Evolutionary conservation across 2,888 invertebrate species (phyloP).

Genomic region (Dione vanillae): DNA sequence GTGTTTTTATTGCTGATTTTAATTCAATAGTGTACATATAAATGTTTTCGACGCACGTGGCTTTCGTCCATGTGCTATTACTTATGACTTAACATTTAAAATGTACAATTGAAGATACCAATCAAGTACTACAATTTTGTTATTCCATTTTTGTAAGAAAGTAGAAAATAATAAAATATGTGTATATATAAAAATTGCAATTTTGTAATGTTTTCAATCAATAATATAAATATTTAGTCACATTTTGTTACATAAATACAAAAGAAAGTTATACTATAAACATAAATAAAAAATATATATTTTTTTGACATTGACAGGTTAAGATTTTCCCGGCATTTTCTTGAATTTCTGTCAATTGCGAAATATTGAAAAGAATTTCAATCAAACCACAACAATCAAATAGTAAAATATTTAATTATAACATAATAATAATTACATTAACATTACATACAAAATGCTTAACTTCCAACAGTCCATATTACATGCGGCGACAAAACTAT

Average conservation of each 20-base stretch:
- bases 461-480: constrained; percentile 7
- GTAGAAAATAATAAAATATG: too few species aligned
- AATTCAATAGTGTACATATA: background rate
- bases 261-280: background rate
- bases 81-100: background rate
- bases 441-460: constrained; percentile 20
- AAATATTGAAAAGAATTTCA: background rate
- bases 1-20: constrained; percentile 2
- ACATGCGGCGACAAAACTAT: constrained; percentile 2
- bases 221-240: too few species aligned
- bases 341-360: too few species aligned
- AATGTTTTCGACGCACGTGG: background rate
- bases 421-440: background rate
- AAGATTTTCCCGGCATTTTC: background rate
- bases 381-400: background rate
- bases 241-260: too few species aligned
- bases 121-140: too few species aligned
- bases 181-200: too few species aligned
- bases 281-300: background rate
- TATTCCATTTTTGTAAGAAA: too few species aligned
- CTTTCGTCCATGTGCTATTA: background rate
- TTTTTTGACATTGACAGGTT: background rate
- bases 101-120: background rate
- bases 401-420: constrained; percentile 16
- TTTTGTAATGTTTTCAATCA: too few species aligned